Percentiles rank a stretch among this genome's conserved stretches.
phyloP scores from a whole-genome alignment of 2,888 invertebrate genomes.

The Eupithecia pulchellata region DNA sequence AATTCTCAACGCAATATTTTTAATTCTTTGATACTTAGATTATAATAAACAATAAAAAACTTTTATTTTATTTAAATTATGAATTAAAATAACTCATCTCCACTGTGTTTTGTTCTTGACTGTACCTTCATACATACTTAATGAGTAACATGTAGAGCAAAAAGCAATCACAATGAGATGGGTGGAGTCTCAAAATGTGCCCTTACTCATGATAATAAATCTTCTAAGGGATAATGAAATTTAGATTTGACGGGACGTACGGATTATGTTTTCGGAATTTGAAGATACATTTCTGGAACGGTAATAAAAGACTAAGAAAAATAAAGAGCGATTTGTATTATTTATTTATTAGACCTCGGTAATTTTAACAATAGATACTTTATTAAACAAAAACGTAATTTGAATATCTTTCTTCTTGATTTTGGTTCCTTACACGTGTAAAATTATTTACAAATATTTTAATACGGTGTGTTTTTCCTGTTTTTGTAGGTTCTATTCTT shows the following conservation, averaged over 20 bases:
- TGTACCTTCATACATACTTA: slow-evolving; percentile 32
- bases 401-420: too few relatives aligned
- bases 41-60: too few relatives aligned
- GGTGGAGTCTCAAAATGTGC: slow-evolving; percentile 27
- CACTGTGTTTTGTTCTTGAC: slow-evolving; percentile 5
- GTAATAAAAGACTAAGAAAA: background rate
- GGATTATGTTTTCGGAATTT: background rate
- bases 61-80: background rate
- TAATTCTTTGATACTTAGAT: too few relatives aligned
- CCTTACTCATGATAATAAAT: slow-evolving; percentile 36
- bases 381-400: too few relatives aligned
- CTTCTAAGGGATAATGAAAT: slow-evolving; percentile 30
- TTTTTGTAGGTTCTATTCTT: too few relatives aligned
- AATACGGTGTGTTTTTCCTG: too few relatives aligned
- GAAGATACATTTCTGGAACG: background rate
- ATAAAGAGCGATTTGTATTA: background rate
- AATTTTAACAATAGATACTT: too few relatives aligned
- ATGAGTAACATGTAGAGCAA: slow-evolving; percentile 38
- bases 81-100: background rate
- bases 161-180: slow-evolving; percentile 35
- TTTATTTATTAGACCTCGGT: too few relatives aligned
- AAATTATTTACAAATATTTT: too few relatives aligned
- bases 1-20: too few relatives aligned
- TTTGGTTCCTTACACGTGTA: too few relatives aligned
- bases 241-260: slow-evolving; percentile 25